phyloP scores from a whole-genome alignment of 2,888 invertebrate species.

The Syrista parreyssii region DNA sequence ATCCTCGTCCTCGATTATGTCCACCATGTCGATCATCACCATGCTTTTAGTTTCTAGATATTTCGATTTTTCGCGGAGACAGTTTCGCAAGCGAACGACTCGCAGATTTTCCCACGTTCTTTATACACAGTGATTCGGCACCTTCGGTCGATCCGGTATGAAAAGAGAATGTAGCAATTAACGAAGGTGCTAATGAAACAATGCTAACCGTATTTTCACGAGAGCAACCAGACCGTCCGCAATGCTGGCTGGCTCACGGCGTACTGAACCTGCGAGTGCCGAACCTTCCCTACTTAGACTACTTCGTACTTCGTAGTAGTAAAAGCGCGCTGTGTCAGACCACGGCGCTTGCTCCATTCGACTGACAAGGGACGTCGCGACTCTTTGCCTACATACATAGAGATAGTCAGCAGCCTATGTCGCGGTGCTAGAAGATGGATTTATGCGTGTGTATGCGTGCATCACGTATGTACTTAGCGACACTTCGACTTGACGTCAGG shows the following conservation, averaged over 20 bases:
- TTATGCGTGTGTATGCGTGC: too few species aligned
- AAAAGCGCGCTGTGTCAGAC: constrained; percentile 5
- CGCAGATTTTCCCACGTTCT: background rate
- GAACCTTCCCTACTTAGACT: constrained; percentile 7
- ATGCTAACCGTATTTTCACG: background rate
- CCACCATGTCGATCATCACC: constrained; percentile 64
- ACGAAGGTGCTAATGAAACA: background rate
- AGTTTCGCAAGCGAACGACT: too few species aligned
- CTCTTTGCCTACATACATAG: too few species aligned
- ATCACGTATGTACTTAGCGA: too few species aligned
- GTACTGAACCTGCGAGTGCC: constrained; percentile 4
- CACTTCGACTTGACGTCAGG: too few species aligned
- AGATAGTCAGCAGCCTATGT: too few species aligned
- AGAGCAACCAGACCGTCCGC: background rate
- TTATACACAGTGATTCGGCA: too few species aligned
- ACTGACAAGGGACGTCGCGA: background rate
- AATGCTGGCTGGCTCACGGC: constrained; percentile 3
- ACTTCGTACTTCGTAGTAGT: constrained; percentile 7
- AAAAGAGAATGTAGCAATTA: too few species aligned
- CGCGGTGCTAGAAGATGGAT: too few species aligned
- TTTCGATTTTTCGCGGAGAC: too few species aligned
- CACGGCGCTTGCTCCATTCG: constrained; percentile 9
- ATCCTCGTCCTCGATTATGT: constrained; percentile 59
- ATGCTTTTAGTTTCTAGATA: constrained; percentile 27
- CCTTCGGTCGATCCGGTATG: too few species aligned